A percentile compares a stretch with the other conserved stretches of the same genome.
Conservation (phyloP, 2,797 vertebrate species). For the Microctenopoma lineatum region DNA sequence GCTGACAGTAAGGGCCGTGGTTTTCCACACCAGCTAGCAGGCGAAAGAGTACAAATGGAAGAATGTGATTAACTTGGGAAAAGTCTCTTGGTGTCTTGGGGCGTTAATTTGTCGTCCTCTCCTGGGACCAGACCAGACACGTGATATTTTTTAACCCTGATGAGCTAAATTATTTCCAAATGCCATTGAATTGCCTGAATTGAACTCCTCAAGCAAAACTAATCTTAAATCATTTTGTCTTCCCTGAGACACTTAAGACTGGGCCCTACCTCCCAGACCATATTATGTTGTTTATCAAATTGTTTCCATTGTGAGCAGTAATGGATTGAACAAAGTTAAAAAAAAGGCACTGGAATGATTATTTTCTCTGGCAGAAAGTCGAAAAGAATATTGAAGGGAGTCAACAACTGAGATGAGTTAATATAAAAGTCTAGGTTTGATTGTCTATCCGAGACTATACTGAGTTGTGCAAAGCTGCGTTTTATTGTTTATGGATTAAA, state of each 20-base stretch:
- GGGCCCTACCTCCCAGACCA: neutral
- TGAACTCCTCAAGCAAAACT: conserved; percentile 54
- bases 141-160: conserved; percentile 20
- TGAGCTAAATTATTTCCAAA: conserved; percentile 36
- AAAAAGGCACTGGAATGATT: neutral
- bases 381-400: neutral
- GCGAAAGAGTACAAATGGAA: conserved; percentile 13
- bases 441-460: neutral
- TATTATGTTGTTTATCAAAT: conserved; percentile 34
- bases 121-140: conserved; percentile 5
- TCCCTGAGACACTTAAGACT: conserved; percentile 18
- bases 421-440: neutral
- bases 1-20: no score
- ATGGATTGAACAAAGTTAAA: conserved; percentile 3
- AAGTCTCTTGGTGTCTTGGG: conserved; percentile 4
- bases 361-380: neutral
- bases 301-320: conserved; percentile 24
- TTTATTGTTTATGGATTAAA: conserved; percentile 1
- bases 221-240: conserved; percentile 58
- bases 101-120: conserved; percentile 26
- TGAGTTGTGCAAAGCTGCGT: neutral
- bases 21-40: neutral
- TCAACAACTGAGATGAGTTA: neutral
- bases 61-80: conserved; percentile 18
- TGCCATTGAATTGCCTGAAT: neutral